A percentile compares a stretch with the other conserved stretches of the same genome.
phyloP scores from a whole-genome alignment of 2,797 vertebrate species.

The Propithecus perrieri region DNA sequence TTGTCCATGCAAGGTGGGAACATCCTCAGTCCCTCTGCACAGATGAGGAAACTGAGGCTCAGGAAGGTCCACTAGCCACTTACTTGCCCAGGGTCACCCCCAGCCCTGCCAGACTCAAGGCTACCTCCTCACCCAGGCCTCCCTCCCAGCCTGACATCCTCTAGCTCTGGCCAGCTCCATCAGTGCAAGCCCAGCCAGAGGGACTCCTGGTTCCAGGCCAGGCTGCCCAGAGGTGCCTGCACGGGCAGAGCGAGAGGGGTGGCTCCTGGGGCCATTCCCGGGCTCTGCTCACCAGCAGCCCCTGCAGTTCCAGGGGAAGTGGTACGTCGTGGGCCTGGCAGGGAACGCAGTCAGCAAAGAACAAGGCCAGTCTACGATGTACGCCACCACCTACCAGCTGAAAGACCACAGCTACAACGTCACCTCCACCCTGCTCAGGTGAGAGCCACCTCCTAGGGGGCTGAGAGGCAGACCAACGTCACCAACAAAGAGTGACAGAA shows the following conservation, averaged over 20 bases:
- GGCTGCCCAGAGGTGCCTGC: neutral
- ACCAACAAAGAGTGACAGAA: neutral
- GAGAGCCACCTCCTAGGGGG: neutral
- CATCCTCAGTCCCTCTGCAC: neutral
- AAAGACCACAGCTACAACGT: constrained; percentile 88
- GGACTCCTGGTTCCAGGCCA: neutral
- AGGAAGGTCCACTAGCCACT: neutral
- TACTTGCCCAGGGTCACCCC: neutral
- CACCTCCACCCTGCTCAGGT: constrained; percentile 78
- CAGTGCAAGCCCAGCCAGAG: neutral
- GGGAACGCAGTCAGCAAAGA: constrained; percentile 88
- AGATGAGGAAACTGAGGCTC: neutral
- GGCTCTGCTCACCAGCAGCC: neutral
- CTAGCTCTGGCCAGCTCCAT: neutral
- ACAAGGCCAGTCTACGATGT: constrained; percentile 88
- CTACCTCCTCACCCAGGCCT: neutral
- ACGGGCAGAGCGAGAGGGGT: neutral
- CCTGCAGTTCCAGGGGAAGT: constrained; percentile 89
- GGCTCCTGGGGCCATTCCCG: neutral
- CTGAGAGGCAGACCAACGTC: neutral
- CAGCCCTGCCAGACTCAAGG: neutral
- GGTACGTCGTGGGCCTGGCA: constrained; percentile 91
- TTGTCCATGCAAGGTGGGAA: neutral
- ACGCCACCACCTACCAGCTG: constrained; percentile 83
- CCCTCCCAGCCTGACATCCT: neutral